Evolutionary conservation across 2,113 vertebrate species (phyloP), one percentile per base, ranked within the genome.

Genomic region (Mungos mungo): DNA sequence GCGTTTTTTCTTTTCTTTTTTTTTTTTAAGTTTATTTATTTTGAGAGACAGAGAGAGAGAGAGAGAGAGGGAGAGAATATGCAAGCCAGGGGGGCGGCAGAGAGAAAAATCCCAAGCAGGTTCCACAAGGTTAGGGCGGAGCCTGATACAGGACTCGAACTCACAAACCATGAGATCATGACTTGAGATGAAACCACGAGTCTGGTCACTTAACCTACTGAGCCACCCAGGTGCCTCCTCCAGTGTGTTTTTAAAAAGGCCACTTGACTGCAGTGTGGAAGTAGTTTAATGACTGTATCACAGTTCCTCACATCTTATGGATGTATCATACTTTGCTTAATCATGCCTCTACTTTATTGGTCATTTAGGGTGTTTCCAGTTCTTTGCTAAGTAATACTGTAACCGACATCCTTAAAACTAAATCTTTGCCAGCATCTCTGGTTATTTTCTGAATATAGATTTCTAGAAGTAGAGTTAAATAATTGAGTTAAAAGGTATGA

Each of bases 401-500:
- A 74, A 81, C 3, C 86, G 47, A 89, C 15, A 81, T 72, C 15
- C 31, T 66, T 80, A 45, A 74, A 86, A 15, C n/a, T 66, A 47
- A 88, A 74, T 84, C n/a, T 96, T 93, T 88, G 57, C n/a, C 38
- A 90, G 41, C 19, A n/a, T 16, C 25, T 92, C 38, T 57, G 29
- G 83, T 85, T 86, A 74, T 84, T 93, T 97, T 89, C 84, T 84
- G 54, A 95, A 89, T 47, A 57, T 1, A 80, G 23, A 65, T 68
- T 77, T 86, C 23, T 77, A 83, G n/a, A 94, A 71, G 35, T 71
- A 4, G 31, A 84, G 33, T 84, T 71, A 79, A 95, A 90, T 35
- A 92, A 85, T 9, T 88, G 71, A 95, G 31, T 41, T 97, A 45
- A 86, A 92, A 86, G 21, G 21, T 68, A 90, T 81, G 60, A 90